phyloP scores from a whole-genome alignment of 2,113 vertebrate genomes.

The Polyodon spathula region DNA sequence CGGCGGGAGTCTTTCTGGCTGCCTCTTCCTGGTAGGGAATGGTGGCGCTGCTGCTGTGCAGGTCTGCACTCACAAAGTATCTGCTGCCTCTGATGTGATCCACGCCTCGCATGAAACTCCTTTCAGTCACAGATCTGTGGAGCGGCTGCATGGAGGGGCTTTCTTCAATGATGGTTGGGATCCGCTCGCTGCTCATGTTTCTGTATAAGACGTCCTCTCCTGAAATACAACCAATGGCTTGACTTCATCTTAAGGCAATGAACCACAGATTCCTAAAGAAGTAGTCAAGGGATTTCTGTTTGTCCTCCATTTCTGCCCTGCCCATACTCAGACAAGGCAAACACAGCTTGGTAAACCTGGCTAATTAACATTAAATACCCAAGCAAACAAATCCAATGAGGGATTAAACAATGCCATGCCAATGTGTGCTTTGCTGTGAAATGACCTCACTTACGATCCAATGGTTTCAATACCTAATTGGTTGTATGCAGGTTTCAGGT shows the following conservation, averaged over 20 bases:
- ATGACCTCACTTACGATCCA: too few relatives aligned
- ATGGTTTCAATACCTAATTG: too few relatives aligned
- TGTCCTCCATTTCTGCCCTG: too few relatives aligned
- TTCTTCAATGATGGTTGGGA: conserved; percentile 77
- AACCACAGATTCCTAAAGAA: too few relatives aligned
- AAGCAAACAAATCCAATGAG: too few relatives aligned
- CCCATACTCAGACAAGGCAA: too few relatives aligned
- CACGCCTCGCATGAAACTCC: conserved; percentile 66
- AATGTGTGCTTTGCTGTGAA: neutral
- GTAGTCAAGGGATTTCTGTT: too few relatives aligned
- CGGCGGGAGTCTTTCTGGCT: conserved; percentile 46
- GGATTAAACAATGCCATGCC: too few relatives aligned
- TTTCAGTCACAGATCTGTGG: conserved; percentile 54
- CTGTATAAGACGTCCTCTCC: conserved; percentile 67
- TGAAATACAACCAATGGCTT: conserved; percentile 31
- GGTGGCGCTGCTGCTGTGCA: conserved; percentile 78
- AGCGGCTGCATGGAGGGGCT: conserved; percentile 49
- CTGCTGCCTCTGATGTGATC: conserved; percentile 83
- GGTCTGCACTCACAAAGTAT: conserved; percentile 66
- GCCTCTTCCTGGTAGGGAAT: conserved; percentile 76
- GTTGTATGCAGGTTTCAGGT: too few relatives aligned
- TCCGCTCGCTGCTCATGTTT: conserved; percentile 88
- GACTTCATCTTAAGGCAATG: neutral
- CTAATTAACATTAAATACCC: too few relatives aligned
- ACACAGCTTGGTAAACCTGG: too few relatives aligned